Conservation (phyloP, 64 coral and sea anemone genomes). For the Astreopora myriophthalma region DNA sequence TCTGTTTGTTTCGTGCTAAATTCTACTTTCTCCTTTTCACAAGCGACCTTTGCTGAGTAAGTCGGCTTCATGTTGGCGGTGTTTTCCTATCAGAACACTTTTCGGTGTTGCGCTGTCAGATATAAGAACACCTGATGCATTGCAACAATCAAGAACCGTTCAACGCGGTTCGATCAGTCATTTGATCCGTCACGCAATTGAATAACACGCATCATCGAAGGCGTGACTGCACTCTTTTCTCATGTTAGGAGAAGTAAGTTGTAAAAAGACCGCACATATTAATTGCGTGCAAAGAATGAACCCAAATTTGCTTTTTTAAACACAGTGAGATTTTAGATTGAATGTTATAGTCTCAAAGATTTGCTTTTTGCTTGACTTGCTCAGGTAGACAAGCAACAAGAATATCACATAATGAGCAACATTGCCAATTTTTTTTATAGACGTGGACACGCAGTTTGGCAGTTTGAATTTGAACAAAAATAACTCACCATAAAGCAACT, state of each 20-base stretch:
- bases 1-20: slow-evolving; percentile 3
- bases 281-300: slow-evolving; percentile 12
- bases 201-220: background rate
- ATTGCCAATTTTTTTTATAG: background rate
- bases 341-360: background rate
- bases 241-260: background rate
- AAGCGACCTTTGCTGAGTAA: background rate
- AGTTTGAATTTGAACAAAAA: background rate
- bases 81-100: background rate
- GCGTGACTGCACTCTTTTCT: background rate
- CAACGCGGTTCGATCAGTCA: background rate
- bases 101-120: background rate
- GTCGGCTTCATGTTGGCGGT: background rate
- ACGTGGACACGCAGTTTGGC: background rate
- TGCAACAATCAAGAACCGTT: background rate
- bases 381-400: background rate
- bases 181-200: background rate
- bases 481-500: background rate
- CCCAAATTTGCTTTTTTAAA: slow-evolving; percentile 14
- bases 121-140: background rate
- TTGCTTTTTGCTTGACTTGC: background rate
- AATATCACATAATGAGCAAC: background rate
- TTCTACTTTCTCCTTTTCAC: slow-evolving; percentile 22
- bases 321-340: background rate
- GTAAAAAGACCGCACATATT: background rate